These are phyloP conservation scores for Salvelinus sp. DNA, from an alignment of 2,113 vertebrate species.

Conservation along the genomic window DNA sequence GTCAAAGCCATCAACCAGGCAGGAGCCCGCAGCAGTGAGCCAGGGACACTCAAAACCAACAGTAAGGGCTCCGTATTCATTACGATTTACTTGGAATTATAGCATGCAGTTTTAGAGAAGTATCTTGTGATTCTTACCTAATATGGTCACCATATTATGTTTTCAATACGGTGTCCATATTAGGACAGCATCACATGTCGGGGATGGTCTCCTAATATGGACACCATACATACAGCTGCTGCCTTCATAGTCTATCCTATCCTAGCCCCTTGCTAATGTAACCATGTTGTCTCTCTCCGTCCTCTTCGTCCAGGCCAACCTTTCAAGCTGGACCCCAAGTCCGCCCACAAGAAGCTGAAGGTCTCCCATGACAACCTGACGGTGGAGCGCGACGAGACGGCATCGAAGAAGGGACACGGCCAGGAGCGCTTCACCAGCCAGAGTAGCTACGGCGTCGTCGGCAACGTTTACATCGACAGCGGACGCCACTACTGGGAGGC, in stretches of 20 bases:
- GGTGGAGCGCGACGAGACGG: slow-evolving; percentile 93
- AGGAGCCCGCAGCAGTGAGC: slow-evolving; percentile 93
- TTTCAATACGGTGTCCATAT: neutral
- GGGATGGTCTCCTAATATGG: neutral
- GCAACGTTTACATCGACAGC: slow-evolving; percentile 96
- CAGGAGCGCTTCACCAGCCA: slow-evolving; percentile 96
- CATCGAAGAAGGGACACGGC: slow-evolving; percentile 94
- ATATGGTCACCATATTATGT: neutral
- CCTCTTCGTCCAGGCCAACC: slow-evolving; percentile 82
- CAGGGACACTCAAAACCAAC: slow-evolving; percentile 96
- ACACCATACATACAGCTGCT: neutral
- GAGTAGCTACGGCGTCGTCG: slow-evolving; percentile 91
- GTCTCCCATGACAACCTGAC: slow-evolving; percentile 96
- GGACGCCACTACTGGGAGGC: slow-evolving; percentile 98
- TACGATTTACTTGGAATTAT: neutral
- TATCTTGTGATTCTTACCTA: no score
- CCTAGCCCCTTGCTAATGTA: neutral
- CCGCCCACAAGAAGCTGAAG: slow-evolving; percentile 95
- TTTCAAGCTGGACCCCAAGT: slow-evolving; percentile 96
- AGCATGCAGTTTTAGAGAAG: no score
- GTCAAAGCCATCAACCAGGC: slow-evolving; percentile 99
- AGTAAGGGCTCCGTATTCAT: slow-evolving; percentile 78
- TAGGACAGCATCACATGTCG: neutral
- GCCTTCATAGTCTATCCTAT: no score
- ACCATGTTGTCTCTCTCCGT: neutral